Conservation (phyloP, 2,113 vertebrate genomes). For the Anolis carolinensis region DNA sequence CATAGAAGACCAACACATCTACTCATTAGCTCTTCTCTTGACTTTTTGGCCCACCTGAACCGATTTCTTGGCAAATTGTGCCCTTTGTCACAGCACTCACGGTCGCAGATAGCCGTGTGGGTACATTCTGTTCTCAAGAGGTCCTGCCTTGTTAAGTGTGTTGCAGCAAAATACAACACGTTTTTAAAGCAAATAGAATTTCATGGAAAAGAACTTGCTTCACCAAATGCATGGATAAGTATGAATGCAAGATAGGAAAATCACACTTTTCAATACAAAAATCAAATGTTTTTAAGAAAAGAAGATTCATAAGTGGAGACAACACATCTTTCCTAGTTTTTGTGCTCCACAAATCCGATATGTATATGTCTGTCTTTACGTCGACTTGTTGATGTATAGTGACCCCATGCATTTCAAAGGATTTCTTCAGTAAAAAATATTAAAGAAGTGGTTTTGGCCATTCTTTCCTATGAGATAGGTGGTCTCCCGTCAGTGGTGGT, state of each 20-base stretch:
- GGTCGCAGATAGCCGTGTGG: too few species aligned
- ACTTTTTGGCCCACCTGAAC: not conserved
- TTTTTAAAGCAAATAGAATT: not conserved
- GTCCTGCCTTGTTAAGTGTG: not conserved
- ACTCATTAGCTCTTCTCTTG: not conserved
- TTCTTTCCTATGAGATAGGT: too few species aligned
- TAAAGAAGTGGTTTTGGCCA: too few species aligned
- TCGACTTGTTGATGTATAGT: too few species aligned
- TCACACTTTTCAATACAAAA: not conserved
- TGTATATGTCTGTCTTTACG: too few species aligned
- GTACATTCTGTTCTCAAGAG: not conserved
- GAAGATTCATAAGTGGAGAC: not conserved
- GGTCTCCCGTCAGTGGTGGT: too few species aligned
- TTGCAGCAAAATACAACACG: not conserved
- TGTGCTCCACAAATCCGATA: too few species aligned
- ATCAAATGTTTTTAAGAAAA: not conserved
- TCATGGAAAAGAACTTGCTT: not conserved
- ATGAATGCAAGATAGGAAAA: not conserved
- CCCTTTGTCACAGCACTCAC: too few species aligned
- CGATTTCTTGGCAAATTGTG: not conserved
- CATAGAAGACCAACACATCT: too few species aligned
- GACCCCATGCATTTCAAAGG: too few species aligned
- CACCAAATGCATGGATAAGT: not conserved
- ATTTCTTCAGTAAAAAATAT: too few species aligned
- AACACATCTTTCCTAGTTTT: too few species aligned